Evolutionary conservation across 2,113 vertebrate genomes (phyloP), one percentile per base, ranked within the genome.

Genomic region (Engraulis encrasicolus): DNA sequence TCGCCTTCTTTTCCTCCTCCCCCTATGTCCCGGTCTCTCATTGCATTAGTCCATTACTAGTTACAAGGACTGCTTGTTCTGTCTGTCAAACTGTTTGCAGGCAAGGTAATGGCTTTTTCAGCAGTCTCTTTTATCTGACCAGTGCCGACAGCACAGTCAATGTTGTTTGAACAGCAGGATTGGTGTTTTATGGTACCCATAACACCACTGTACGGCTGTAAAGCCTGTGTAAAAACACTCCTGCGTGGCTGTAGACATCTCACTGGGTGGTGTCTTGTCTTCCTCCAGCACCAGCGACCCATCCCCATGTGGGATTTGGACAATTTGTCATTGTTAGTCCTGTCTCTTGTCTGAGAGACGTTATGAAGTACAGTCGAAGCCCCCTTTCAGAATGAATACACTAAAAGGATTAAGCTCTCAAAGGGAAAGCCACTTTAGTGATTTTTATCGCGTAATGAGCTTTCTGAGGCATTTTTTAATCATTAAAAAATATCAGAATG

Each of bases 21-120:
- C n/a, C n/a, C n/a, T n/a, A n/a, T n/a, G n/a, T n/a, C n/a, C n/a
- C n/a, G n/a, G n/a, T n/a, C n/a, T 12, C 58, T 66, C 23, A 20
- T 54, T 19, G 18, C 49, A 52, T 78, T 23, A 52, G 40, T 83
- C 50, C 78, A 86, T 80, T 82, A 61, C 40, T 23, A 27, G 85
- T 17, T 18, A 49, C 83, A 78, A 83, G 40, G 79, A 49, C 37
- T 78, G 87, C 82, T 88, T 77, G 77, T 84, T 80, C 78, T 34
- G 82, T 50, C 66, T 17, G 71, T 81, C 81, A 50, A 78, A 54
- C 82, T 82, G 23, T 71, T 27, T 31, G 14, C 58, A 79, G 27
- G 45, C 34, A 31, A 23, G 81, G 82, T 38, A 86, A 81, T 36
- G 66, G 52, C n/a, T 66, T 66, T 66, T 66, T 66, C 58, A 31